These are phyloP conservation scores for Galaxea fascicularis DNA, from an alignment of 92 coral and sea anemone species.

Conservation along the genomic window DNA sequence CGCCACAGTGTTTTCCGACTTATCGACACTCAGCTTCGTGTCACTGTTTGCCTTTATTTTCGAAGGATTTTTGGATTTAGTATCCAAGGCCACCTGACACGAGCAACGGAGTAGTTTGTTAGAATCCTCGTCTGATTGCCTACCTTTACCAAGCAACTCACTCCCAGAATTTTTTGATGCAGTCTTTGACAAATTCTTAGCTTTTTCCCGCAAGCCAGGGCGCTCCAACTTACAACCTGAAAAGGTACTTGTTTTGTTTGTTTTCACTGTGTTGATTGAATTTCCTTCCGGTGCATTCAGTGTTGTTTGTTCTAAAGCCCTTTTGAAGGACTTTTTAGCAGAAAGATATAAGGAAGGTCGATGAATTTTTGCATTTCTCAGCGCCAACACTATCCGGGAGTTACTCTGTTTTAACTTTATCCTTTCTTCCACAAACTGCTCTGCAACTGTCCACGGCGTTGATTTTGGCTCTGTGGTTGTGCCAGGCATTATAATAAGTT, in stretches of 20 bases:
- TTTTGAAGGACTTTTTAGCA: constrained; percentile 15
- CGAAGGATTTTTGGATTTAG: background rate
- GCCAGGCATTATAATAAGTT: background rate
- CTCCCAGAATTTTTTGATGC: background rate
- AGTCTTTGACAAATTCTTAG: background rate
- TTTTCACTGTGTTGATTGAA: background rate
- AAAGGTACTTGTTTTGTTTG: background rate
- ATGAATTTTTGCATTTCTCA: constrained; percentile 60
- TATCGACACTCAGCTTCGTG: background rate
- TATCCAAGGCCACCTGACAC: background rate
- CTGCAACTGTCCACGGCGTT: constrained; percentile 13
- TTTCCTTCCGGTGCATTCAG: background rate
- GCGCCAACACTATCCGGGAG: constrained; percentile 47
- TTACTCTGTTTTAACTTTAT: constrained; percentile 12
- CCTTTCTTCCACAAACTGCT: constrained; percentile 7
- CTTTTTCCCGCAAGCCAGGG: background rate
- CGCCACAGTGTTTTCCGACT: background rate
- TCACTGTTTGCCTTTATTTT: background rate
- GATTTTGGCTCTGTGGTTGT: background rate
- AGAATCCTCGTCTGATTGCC: background rate
- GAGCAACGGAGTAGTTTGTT: constrained; percentile 1
- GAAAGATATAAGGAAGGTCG: constrained; percentile 51
- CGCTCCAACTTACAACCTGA: background rate
- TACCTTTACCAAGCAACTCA: background rate
- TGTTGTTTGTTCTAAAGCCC: background rate